Evolutionary conservation across 2,797 vertebrate species (phyloP).

Genomic region (Amazonetta brasiliensis): DNA sequence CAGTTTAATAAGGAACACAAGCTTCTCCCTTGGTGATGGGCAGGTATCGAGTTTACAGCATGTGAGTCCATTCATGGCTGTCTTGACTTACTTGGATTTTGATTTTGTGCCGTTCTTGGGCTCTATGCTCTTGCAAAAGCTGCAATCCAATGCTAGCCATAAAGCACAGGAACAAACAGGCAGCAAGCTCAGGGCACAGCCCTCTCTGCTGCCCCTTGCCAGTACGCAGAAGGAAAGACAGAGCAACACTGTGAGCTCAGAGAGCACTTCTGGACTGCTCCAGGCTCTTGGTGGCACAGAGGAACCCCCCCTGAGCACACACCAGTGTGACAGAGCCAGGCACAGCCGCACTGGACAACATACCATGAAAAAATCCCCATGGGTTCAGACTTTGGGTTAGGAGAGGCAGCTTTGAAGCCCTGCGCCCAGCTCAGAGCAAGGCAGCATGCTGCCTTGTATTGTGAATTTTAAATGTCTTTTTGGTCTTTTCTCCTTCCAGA

Average conservation of each 20-base stretch:
- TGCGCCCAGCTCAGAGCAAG: background rate
- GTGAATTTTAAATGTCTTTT: background rate
- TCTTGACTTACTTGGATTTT: background rate
- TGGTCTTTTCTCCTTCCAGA: background rate
- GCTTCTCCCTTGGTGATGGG: background rate
- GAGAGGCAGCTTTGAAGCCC: background rate
- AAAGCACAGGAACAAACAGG: background rate
- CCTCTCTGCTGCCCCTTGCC: background rate
- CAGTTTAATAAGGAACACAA: background rate
- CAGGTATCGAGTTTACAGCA: background rate
- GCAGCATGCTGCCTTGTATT: accelerated
- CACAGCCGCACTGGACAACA: no score
- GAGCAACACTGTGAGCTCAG: background rate
- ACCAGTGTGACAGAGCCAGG: background rate
- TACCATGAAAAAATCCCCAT: no score
- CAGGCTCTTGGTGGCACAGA: background rate
- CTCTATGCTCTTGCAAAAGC: background rate
- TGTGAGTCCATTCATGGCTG: background rate
- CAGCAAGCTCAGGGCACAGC: no score
- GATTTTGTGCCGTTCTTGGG: background rate
- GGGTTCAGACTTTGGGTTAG: background rate
- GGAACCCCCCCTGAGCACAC: background rate
- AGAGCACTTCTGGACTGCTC: background rate
- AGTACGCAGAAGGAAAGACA: background rate
- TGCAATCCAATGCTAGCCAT: background rate